phyloP scores from a whole-genome alignment of 2,113 vertebrate genomes.

The Patagioenas fasciata region DNA sequence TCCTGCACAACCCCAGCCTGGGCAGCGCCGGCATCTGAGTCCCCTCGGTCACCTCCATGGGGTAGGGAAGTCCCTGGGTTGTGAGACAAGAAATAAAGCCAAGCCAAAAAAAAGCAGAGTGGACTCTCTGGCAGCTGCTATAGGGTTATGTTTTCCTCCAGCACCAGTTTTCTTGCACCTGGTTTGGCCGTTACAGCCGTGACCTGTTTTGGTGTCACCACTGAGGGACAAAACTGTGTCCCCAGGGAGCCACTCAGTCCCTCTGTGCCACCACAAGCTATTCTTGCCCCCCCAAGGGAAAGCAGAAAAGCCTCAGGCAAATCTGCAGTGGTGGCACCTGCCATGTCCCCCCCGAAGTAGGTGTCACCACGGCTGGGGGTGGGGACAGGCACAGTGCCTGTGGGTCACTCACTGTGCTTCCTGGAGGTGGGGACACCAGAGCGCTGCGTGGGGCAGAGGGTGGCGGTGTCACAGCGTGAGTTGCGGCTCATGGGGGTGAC shows the following conservation, averaged over 20 bases:
- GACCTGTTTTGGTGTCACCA: neutral
- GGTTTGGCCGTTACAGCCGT: neutral
- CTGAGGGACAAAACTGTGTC: neutral
- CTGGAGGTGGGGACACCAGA: neutral
- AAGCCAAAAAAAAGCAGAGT: neutral
- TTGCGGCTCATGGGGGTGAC: neutral
- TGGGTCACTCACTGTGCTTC: neutral
- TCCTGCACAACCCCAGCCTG: conserved; percentile 17
- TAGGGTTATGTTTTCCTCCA: neutral
- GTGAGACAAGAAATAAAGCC: too few species aligned
- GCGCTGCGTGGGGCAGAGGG: neutral
- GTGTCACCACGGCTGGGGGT: neutral
- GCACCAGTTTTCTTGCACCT: neutral
- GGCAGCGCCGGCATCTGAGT: neutral
- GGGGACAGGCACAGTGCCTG: neutral
- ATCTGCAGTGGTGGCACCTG: neutral
- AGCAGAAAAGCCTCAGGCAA: neutral
- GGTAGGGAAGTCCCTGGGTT: fast-evolving
- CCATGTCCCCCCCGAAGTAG: neutral
- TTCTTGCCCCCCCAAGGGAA: neutral
- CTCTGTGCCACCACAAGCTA: neutral
- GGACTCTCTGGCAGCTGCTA: neutral
- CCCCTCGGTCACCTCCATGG: too few species aligned
- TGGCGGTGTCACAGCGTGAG: neutral
- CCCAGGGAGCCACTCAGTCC: neutral